Evolutionary conservation across 2,888 invertebrate genomes (phyloP).

Genomic region (Limnephilus lunatus): DNA sequence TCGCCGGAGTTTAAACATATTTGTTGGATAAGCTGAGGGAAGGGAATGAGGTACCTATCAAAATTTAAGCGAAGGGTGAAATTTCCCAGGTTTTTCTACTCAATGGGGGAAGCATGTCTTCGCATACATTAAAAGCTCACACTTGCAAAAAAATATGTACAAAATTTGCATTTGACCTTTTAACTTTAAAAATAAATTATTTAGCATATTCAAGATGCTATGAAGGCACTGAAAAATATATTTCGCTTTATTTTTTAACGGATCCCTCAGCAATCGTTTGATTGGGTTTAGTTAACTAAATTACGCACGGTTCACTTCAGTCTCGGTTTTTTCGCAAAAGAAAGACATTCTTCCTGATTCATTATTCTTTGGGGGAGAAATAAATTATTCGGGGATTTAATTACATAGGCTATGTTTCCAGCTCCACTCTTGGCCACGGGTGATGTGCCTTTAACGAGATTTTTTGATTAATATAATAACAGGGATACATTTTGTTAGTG

Average conservation of each 20-base stretch:
- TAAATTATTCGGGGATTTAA: constrained; percentile 19
- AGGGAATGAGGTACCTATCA: neutral
- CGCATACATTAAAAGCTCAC: constrained; percentile 28
- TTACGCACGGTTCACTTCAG: neutral
- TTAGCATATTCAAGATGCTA: neutral
- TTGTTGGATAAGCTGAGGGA: neutral
- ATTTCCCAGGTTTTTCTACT: neutral
- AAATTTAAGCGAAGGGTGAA: neutral
- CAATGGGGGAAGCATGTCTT: constrained; percentile 6
- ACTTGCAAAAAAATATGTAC: neutral
- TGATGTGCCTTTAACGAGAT: constrained; percentile 27
- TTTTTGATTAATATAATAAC: constrained; percentile 14
- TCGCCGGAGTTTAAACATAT: constrained; percentile 3
- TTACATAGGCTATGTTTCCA: neutral
- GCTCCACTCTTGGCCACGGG: neutral
- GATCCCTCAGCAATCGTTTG: neutral
- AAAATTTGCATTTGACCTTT: neutral
- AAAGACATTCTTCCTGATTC: neutral
- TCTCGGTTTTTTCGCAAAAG: neutral
- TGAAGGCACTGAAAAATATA: neutral
- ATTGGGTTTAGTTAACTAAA: neutral
- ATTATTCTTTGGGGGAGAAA: constrained; percentile 5
- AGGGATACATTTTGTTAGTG: neutral
- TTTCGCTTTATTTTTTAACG: neutral
- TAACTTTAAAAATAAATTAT: neutral